phyloP scores from a whole-genome alignment of 1,140 invertebrate species.

The Listronotus bonariensis region DNA sequence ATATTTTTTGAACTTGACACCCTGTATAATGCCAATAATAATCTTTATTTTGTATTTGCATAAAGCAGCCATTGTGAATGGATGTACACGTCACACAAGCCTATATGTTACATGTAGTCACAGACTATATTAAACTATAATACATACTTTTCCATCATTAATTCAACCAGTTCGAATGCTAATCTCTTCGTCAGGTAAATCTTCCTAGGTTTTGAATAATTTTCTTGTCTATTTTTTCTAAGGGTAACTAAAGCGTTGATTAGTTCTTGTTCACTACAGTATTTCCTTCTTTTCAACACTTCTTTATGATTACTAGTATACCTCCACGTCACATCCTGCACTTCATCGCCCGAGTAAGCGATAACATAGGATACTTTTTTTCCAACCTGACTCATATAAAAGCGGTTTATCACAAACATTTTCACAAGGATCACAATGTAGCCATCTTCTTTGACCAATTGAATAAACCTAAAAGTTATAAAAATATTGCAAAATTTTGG shows the following conservation, averaged over 20 bases:
- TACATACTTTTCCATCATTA: conserved; percentile 60
- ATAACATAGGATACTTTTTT: conserved; percentile 88
- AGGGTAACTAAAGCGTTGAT: conserved; percentile 57
- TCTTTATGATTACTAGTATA: conserved; percentile 75
- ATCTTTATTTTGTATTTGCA: no score
- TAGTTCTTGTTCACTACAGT: conserved; percentile 68
- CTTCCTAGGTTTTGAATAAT: conserved; percentile 55
- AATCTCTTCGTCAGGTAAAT: conserved; percentile 60
- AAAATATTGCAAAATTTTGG: neutral
- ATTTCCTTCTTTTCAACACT: conserved; percentile 61
- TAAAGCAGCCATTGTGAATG: no score
- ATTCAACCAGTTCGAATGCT: conserved; percentile 61
- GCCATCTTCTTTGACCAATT: conserved; percentile 73
- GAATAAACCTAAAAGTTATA: conserved; percentile 66
- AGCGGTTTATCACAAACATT: conserved; percentile 85
- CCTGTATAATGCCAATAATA: no score
- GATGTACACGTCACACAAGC: no score
- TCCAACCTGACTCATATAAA: conserved; percentile 91
- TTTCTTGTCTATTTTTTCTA: conserved; percentile 58
- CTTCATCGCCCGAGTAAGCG: conserved; percentile 86
- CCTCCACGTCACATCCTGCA: conserved; percentile 96
- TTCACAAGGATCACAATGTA: conserved; percentile 96
- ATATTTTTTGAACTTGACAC: no score
- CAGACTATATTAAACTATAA: no score
- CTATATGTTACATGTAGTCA: no score